A percentile compares a stretch with the other conserved stretches of the same genome.
Conservation (phyloP, 2,888 invertebrate species). For the Aphrophora alni region DNA sequence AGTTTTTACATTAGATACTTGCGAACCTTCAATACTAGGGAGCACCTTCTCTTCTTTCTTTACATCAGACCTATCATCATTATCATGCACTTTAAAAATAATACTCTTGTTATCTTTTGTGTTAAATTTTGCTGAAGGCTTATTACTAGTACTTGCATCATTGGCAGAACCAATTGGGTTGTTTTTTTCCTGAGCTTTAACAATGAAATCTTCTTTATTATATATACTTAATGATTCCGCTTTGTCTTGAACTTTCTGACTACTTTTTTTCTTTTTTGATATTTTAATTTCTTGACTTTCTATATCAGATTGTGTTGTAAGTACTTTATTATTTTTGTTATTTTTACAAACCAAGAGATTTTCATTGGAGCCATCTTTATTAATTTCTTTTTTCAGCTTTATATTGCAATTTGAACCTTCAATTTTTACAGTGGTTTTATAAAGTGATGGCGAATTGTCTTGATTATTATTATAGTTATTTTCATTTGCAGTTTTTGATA, state of each 20-base stretch:
- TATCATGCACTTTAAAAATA: background rate
- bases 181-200: background rate
- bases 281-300: background rate
- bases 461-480: background rate
- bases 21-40: background rate
- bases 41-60: background rate
- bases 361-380: background rate
- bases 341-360: background rate
- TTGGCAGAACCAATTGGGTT: no score
- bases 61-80: background rate
- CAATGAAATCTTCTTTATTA: background rate
- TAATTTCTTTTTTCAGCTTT: constrained; percentile 13
- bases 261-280: background rate
- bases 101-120: background rate
- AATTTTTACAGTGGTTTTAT: background rate
- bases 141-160: background rate
- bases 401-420: background rate
- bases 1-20: background rate
- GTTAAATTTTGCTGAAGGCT: background rate
- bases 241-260: background rate
- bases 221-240: background rate
- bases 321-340: constrained; percentile 10
- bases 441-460: background rate
- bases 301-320: background rate
- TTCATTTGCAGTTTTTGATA: constrained; percentile 3